Evolutionary conservation across 1,140 invertebrate genomes (phyloP).

Genomic region (Drosophila sturtevanti): DNA sequence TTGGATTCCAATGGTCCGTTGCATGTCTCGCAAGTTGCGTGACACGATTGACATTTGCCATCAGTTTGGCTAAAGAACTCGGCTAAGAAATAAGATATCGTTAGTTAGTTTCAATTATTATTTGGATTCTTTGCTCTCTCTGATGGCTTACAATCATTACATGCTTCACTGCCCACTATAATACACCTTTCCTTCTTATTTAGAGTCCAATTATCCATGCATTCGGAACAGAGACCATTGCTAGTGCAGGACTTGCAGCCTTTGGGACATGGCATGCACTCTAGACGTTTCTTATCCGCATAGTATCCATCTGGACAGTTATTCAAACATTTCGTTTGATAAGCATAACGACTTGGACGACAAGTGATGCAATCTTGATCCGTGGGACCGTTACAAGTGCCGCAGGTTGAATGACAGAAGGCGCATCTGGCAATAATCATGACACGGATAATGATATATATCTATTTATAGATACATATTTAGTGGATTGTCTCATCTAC

Average conservation of each 20-base stretch:
- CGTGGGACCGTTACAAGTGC: slow-evolving; percentile 90
- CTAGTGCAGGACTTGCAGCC: slow-evolving; percentile 89
- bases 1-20: slow-evolving; percentile 89
- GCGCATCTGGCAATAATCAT: slow-evolving; percentile 86
- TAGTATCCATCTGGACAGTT: slow-evolving; percentile 89
- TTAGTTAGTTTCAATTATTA: not conserved
- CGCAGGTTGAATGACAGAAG: slow-evolving; percentile 90
- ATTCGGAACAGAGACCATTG: slow-evolving; percentile 87
- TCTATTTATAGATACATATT: too few relatives aligned
- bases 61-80: slow-evolving; percentile 87
- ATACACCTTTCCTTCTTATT: slow-evolving; percentile 89
- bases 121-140: not conserved
- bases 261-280: slow-evolving; percentile 89
- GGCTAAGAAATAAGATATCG: slow-evolving; percentile 77
- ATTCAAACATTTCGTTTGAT: slow-evolving; percentile 86
- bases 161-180: slow-evolving; percentile 86
- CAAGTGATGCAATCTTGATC: slow-evolving; percentile 92
- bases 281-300: slow-evolving; percentile 89
- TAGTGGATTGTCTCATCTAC: slow-evolving; percentile 25
- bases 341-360: slow-evolving; percentile 86
- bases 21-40: slow-evolving; percentile 91
- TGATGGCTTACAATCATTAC: slow-evolving; percentile 84
- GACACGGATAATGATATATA: too few relatives aligned
- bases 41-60: slow-evolving; percentile 88
- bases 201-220: slow-evolving; percentile 88